Percentiles rank a stretch among this genome's conserved stretches.
Evolutionary conservation across 2,888 invertebrate genomes (phyloP).

Genomic region (Actias luna): DNA sequence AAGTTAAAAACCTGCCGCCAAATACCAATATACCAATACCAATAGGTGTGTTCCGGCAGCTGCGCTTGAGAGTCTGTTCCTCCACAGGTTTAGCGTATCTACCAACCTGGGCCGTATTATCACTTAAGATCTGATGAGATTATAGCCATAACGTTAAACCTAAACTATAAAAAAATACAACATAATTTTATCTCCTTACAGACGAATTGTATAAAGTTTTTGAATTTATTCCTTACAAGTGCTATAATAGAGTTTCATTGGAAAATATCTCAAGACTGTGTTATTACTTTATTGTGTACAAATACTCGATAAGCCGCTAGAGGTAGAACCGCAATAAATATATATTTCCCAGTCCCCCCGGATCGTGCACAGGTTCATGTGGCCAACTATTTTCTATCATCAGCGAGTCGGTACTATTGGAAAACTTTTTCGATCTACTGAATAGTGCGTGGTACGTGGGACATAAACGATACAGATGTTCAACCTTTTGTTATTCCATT

Average conservation of each 20-base stretch:
- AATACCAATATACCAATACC: too few species aligned
- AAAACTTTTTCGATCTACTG: conserved; percentile 77
- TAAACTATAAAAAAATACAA: too few species aligned
- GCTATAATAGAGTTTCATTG: not conserved
- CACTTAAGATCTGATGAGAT: too few species aligned
- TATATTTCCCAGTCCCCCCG: conserved; percentile 8
- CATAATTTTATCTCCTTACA: not conserved
- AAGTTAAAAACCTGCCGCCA: too few species aligned
- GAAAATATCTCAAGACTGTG: not conserved
- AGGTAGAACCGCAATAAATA: conserved; percentile 13
- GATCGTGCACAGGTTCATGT: conserved; percentile 16
- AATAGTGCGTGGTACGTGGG: conserved; percentile 68
- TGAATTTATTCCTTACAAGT: not conserved
- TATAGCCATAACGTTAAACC: too few species aligned
- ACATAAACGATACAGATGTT: conserved; percentile 68
- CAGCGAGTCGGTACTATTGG: conserved; percentile 67
- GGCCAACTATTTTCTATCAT: conserved; percentile 71
- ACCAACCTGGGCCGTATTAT: too few species aligned
- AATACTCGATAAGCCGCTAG: conserved; percentile 13
- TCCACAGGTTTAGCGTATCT: too few species aligned
- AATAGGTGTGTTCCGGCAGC: too few species aligned
- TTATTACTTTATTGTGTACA: conserved; percentile 15
- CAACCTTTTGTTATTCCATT: conserved; percentile 62
- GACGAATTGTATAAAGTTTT: not conserved
- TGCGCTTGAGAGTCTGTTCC: too few species aligned